Conservation (phyloP, 1,140 invertebrate genomes). For the Reticulitermes speratus region DNA sequence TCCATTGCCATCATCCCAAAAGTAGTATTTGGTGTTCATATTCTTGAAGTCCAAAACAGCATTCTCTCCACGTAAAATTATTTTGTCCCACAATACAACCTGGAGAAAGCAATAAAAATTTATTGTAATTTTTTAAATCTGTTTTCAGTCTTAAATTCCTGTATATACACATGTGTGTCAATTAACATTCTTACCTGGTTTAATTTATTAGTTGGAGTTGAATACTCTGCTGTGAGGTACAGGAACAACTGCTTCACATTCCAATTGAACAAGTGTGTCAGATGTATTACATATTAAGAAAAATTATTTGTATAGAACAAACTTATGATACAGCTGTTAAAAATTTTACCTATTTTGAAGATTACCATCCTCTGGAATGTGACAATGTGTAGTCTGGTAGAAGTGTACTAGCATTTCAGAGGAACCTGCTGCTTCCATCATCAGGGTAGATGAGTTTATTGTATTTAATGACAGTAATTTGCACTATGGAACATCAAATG, state of each 20-base stretch:
- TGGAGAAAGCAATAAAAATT: constrained; percentile 46
- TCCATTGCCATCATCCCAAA: constrained; percentile 99
- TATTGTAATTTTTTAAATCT: constrained; percentile 7
- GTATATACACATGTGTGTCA: background rate
- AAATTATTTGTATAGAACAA: background rate
- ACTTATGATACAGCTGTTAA: too few species aligned
- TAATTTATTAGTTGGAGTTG: constrained; percentile 82
- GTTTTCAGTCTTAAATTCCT: background rate
- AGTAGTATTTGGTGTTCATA: constrained; percentile 98
- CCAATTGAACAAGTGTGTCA: constrained; percentile 95
- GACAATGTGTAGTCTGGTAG: too few species aligned
- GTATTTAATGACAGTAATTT: too few species aligned
- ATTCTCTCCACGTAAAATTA: constrained; percentile 91
- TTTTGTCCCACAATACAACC: constrained; percentile 99
- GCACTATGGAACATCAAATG: too few species aligned
- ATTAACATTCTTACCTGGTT: constrained; percentile 66
- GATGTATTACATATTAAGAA: constrained; percentile 54
- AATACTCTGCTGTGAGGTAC: constrained; percentile 95
- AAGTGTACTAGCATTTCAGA: too few species aligned
- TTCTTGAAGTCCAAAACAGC: constrained; percentile 88
- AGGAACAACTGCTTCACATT: constrained; percentile 99
- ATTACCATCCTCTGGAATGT: too few species aligned
- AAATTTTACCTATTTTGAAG: too few species aligned
- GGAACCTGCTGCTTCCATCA: too few species aligned
- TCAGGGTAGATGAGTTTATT: too few species aligned